Evolutionary conservation across 2,888 invertebrate genomes (phyloP).

Genomic region (Asteroscopus sphinx): DNA sequence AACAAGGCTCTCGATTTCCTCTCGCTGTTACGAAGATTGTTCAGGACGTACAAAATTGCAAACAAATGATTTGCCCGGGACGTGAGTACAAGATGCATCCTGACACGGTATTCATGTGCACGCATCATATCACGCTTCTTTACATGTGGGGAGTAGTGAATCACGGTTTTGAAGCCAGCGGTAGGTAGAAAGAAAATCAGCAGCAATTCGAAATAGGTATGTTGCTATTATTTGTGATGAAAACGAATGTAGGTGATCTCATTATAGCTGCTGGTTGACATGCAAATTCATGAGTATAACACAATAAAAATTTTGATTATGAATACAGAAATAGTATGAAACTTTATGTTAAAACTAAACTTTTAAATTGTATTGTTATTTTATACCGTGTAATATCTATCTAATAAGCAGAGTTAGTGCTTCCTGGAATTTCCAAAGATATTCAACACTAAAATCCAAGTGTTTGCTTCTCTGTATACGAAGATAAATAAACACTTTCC

Average conservation of each 20-base stretch:
- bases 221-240: too few species aligned
- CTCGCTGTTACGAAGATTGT: conserved; percentile 38
- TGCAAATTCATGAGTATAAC: too few species aligned
- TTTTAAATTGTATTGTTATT: too few species aligned
- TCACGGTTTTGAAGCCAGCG: conserved; percentile 30
- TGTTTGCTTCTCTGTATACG: conserved; percentile 26
- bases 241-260: too few species aligned
- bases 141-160: conserved; percentile 15
- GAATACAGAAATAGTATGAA: too few species aligned
- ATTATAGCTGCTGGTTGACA: too few species aligned
- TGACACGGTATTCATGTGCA: conserved; percentile 40
- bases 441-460: conserved; percentile 24
- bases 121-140: conserved; percentile 46
- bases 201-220: background rate
- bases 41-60: conserved; percentile 51
- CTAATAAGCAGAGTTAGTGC: conserved; percentile 14
- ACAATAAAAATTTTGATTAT: too few species aligned
- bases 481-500: conserved; percentile 37
- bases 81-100: conserved; percentile 39
- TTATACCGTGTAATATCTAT: conserved; percentile 13
- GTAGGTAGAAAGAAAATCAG: background rate
- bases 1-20: conserved; percentile 35
- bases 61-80: conserved; percentile 46
- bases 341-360: too few species aligned
- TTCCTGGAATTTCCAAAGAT: conserved; percentile 13